Evolutionary conservation across 2,797 vertebrate species (phyloP), one percentile per base, ranked within the genome.

Genomic region (Acipenser transmontanus): DNA sequence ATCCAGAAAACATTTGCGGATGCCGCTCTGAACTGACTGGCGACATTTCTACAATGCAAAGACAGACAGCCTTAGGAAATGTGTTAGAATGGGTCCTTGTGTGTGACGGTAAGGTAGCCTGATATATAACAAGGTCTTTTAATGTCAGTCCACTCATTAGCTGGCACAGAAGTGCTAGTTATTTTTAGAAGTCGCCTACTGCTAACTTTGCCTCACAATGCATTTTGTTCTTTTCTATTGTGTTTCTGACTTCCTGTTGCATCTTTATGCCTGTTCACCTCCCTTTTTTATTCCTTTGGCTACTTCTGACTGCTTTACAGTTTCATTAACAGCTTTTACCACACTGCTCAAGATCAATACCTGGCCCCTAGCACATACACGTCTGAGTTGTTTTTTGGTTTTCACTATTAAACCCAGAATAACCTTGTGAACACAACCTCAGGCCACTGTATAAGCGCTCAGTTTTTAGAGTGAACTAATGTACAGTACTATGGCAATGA

Each of bases 1-100:
- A 85, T 86, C 87, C 89, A 88, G 88, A 92, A 88, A 86, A 83
- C 85, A 85, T 83, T 81, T 81, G 84, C 81, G 77, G 87, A 80
- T 74, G 80, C 84, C 80, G 76, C 73, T 69, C 82, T 77, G 75
- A 83, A 79, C 82, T 82, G 81, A 74, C 76, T 82, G 76, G 68
- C 60, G 59, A 71, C 76, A 59, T 74, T 70, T 50, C 62, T 66
- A 72, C 76, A 80, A 73, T 72, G 68, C 70, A 62, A 70, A 76
- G 76, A 75, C 77, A 69, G 59, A 73, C 62, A 60, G 73, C 73
- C 75, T 78, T 63, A 72, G 71, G 69, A 71, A 75, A 77, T 65
- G 56, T 67, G 71, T 72, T 17, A 49, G 62, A n/a, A 49, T 6
- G 62, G 60, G 10, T 63, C 64, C 50, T 63, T 48, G 47, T 68